A percentile compares a stretch with the other conserved stretches of the same genome.
These are phyloP conservation scores for Regulus satrapa DNA, from an alignment of 2,113 vertebrate genomes.

Conservation along the genomic window DNA sequence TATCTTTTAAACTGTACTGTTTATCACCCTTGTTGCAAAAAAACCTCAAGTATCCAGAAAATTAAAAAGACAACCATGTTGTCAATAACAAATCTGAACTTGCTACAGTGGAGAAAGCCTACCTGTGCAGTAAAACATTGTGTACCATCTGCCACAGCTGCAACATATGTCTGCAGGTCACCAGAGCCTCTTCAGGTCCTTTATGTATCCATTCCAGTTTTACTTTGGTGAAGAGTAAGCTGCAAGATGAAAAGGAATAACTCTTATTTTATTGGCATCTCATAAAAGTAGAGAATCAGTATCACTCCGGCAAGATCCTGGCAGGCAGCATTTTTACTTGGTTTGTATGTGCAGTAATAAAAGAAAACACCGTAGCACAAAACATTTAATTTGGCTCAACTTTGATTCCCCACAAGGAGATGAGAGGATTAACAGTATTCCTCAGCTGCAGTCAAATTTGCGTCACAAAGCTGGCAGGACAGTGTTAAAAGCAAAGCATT, in stretches of 20 bases:
- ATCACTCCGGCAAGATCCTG: not conserved
- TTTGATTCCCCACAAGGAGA: constrained; percentile 18
- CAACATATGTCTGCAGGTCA: constrained; percentile 91
- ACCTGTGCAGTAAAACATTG: constrained; percentile 84
- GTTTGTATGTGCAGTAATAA: not conserved
- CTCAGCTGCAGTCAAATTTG: not conserved
- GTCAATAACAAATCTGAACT: not conserved
- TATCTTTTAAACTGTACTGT: not conserved
- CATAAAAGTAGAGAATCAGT: not conserved
- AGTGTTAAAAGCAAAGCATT: not conserved
- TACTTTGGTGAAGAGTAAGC: constrained; percentile 93
- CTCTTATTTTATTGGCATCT: not conserved
- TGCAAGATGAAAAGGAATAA: constrained; percentile 48
- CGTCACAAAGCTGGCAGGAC: not conserved
- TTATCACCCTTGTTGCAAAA: not conserved
- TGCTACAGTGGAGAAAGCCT: constrained; percentile 1
- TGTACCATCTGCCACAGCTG: constrained; percentile 86
- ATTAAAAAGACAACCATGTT: not conserved
- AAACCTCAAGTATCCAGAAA: not conserved
- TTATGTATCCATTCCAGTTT: constrained; percentile 87
- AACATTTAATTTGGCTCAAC: constrained; percentile 26
- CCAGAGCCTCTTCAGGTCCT: constrained; percentile 86
- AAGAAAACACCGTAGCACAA: not conserved
- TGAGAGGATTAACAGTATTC: constrained; percentile 41
- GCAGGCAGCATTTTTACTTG: not conserved